A percentile compares a stretch with the other conserved stretches of the same genome.
These are phyloP conservation scores for Schizothorax lantsangensis DNA, from an alignment of 2,797 vertebrate species.

Conservation along the genomic window DNA sequence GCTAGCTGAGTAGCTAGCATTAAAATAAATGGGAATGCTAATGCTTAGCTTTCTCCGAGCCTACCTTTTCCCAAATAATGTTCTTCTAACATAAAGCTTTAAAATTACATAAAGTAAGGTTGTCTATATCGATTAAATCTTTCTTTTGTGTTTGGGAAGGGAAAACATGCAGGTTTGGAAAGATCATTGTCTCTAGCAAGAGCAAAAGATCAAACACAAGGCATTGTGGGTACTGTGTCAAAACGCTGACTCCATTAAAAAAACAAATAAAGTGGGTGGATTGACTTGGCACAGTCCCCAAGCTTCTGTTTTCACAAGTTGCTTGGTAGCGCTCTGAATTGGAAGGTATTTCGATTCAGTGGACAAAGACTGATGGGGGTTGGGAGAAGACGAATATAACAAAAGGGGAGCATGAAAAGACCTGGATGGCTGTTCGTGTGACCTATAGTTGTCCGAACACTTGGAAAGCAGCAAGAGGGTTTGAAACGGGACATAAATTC, in stretches of 20 bases:
- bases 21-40: background rate
- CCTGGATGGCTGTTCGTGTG: constrained; percentile 49
- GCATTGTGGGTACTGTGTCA: constrained; percentile 30
- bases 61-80: background rate
- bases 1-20: background rate
- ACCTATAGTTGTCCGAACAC: background rate
- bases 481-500: background rate
- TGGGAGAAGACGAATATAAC: background rate
- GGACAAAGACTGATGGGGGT: constrained; percentile 18
- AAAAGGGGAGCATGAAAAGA: constrained; percentile 65
- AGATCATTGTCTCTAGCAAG: background rate
- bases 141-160: background rate
- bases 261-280: constrained; percentile 55
- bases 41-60: background rate
- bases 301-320: constrained; percentile 65
- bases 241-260: constrained; percentile 70
- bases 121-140: background rate
- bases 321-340: constrained; percentile 68
- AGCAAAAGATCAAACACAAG: constrained; percentile 11
- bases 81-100: background rate
- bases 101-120: background rate
- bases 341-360: constrained; percentile 51
- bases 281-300: constrained; percentile 66
- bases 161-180: background rate
- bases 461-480: background rate